Base-by-base conservation (phyloP, 2,113 vertebrate genomes). In the Phalacrocorax carbo region DNA sequence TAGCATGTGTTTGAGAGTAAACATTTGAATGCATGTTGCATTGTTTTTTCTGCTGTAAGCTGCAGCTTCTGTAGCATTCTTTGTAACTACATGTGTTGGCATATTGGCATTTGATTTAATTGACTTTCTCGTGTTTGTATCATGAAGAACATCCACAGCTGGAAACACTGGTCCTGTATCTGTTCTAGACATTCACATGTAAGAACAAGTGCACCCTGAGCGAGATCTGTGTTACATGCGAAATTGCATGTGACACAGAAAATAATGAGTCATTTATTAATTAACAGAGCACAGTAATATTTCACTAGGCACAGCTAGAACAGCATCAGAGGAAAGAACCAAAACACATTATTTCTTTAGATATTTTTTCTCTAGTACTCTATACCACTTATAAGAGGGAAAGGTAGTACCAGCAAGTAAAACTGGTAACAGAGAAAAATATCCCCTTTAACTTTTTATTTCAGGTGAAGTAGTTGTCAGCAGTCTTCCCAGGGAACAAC, bases 1-100 rank as follows among this genome's bases (percentile, higher is more conserved):
- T 77, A 83, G 13, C 32, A 64, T 2, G 7, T 54, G 21, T 64
- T 81, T 83, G 49, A 38, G 23, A 49, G 32, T 19, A 84, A 73
- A 61, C n/a, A 42, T 78, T 51, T 90, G 25, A 76, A 80, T 0
- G 4, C 32, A 72, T 0, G 0, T 4, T 42, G 19, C 26, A 38
- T n/a, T 72, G n/a, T 69, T 40, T 83, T 80, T 89, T 65, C 32
- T 38, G 40, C n/a, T 76, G 19, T 49, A 62, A 25, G 20, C 23
- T 86, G 62, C 15, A 69, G 19, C 29, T 88, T 76, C 44, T 36
- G 15, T 58, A 51, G 11, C n/a, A 76, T 15, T 75, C 27, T 40
- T 86, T 73, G 13, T 32, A 57, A 65, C 15, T 51, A 69, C 58
- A 15, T 29, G 4, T 42, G 6, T 46, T 80, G 38, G 57, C 27